Base-by-base conservation (phyloP, 2,113 vertebrate genomes). In the Chloroceryle aenea region DNA sequence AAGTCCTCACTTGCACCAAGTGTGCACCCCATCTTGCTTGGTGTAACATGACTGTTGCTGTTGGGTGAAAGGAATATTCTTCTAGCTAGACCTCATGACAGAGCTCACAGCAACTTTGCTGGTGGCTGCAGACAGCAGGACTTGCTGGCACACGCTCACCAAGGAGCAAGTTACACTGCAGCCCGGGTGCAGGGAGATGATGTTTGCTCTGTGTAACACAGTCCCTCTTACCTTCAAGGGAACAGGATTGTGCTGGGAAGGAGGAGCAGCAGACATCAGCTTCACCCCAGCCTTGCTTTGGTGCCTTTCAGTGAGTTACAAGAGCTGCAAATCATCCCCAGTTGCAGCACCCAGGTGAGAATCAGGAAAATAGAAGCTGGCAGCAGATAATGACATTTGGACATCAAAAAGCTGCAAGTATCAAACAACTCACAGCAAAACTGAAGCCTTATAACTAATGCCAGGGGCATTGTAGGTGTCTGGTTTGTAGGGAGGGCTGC, bases 21-120 rank as follows among this genome's bases (percentile, higher is more conserved):
- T 0, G 17, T 26, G 36, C 50, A 20, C 30, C 18, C 21, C 30
- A 6, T 26, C 43, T 32, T 40, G 8, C 5, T 66, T 1, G 3
- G 25, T n/a, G 26, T 20, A 52, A 69, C 2, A 0, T 12, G 22
- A 15, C 34, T 18, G 43, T 32, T 40, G 38, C 13, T 53, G 3
- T 9, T 30, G 30, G 56, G 45, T 55, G 50, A 47, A 59, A 86
- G 38, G n/a, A 43, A 27, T 26, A 12, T 47, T 62, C 32, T 62
- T 56, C 42, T 40, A 48, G 23, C 27, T n/a, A 16, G 62, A 89
- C 48, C 36, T 56, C 9, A 7, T 14, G 55, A 30, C 59, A 50
- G 19, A 11, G 11, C 14, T 85, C 48, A 25, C 27, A 22, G 13
- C 15, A 80, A 8, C 42, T 63, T 45, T 23, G 6, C 0, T 7